Base-by-base conservation (phyloP, 2,888 invertebrate species). In the Hirtodrosophila duncani region DNA sequence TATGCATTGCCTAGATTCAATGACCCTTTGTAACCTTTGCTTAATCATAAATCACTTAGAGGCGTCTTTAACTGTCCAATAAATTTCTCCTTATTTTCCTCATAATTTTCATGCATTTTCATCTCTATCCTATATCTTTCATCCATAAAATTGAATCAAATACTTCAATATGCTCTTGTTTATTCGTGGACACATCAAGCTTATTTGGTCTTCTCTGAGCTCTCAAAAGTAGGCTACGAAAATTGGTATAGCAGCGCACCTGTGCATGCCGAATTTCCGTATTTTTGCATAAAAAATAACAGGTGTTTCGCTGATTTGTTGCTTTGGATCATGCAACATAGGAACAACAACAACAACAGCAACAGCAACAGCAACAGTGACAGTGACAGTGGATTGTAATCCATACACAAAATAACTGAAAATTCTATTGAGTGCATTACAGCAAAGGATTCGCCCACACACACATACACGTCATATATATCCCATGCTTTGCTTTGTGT, bases 341-440 rank as follows among this genome's bases (percentile, higher is more conserved):
- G 48, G 39, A 38, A 33, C 36, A 33, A 6, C 20, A 29, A n/a
- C n/a, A n/a, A n/a, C n/a, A n/a, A n/a, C n/a, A n/a, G n/a, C n/a
- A n/a, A n/a, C n/a, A n/a, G n/a, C n/a, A n/a, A n/a, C n/a, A n/a
- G n/a, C n/a, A n/a, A n/a, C n/a, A n/a, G n/a, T n/a, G 20, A 23
- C 50, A 24, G 24, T 24, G n/a, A n/a, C n/a, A n/a, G n/a, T n/a
- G n/a, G n/a, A n/a, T 23, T 31, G 16, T 39, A 38, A 48, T 49
- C 39, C 31, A 51, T 44, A 36, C 45, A 21, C 37, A 23, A 34
- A 1, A 36, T 29, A 42, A 42, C 45, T 26, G 30, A 34, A 49
- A 57, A 68, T 67, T 69, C 74, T 78, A 78, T 81, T 72, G 70
- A 58, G 48, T 74, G 75, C 75, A 72, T 80, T 71, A 80, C 51